These are phyloP conservation scores for Chloropsis cyanopogon DNA, from an alignment of 2,113 vertebrate genomes.

Conservation along the genomic window DNA sequence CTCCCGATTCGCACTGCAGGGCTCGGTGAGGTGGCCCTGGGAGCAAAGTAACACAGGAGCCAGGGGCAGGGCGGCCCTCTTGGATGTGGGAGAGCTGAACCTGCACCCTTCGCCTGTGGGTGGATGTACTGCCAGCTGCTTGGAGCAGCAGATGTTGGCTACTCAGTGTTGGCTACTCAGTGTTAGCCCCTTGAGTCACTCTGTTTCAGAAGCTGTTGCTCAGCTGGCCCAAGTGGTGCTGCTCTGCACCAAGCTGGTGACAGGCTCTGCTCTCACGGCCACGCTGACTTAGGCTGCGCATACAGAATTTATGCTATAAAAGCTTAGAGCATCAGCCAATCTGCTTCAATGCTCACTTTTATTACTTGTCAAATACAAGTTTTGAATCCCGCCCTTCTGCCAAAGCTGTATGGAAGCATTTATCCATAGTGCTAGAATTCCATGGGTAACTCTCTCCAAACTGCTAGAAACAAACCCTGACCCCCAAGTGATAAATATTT, in stretches of 20 bases:
- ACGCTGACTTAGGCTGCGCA: not conserved
- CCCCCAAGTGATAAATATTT: not conserved
- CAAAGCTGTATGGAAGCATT: slow-evolving; percentile 30
- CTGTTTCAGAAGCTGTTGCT: not conserved
- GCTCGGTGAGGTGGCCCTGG: not conserved
- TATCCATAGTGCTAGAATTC: slow-evolving; percentile 21
- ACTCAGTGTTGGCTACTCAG: not conserved
- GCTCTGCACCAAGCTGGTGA: slow-evolving; percentile 7
- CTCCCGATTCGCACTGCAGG: accelerated
- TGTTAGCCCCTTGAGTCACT: not conserved
- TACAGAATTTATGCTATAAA: not conserved
- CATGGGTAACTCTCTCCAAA: not conserved
- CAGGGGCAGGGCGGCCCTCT: not conserved
- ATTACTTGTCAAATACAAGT: not conserved
- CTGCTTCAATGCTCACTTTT: slow-evolving; percentile 21
- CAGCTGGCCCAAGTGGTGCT: not conserved
- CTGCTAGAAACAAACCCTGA: not conserved
- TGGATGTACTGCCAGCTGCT: not conserved
- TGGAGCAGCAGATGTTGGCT: not conserved
- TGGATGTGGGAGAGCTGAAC: not conserved
- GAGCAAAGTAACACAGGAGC: not conserved
- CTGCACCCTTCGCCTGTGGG: accelerated
- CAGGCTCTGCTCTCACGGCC: not conserved
- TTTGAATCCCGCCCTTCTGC: not conserved
- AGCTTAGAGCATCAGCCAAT: slow-evolving; percentile 47